Evolutionary conservation across 2,113 vertebrate species (phyloP).

Genomic region (Propithecus coquereli): DNA sequence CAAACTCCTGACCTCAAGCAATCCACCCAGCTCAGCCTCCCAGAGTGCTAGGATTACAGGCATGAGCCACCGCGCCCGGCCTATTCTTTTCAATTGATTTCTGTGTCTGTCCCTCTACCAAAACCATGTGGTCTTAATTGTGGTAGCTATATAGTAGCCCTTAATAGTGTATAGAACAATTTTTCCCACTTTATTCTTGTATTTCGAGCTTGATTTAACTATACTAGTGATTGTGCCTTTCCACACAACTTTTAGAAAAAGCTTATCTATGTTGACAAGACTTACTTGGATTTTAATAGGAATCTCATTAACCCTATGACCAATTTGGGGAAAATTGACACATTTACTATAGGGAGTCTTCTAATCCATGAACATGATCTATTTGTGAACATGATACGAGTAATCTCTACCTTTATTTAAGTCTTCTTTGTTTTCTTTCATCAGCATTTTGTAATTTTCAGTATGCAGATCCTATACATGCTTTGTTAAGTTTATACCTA

Average conservation of each 20-base stretch:
- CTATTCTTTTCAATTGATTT: background rate
- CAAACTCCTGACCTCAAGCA: too few species aligned
- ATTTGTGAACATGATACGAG: background rate
- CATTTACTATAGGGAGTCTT: background rate
- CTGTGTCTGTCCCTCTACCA: background rate
- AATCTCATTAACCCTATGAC: background rate
- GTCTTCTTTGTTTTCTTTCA: background rate
- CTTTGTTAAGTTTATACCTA: background rate
- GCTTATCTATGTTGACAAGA: background rate
- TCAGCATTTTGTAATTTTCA: background rate
- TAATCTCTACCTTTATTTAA: background rate
- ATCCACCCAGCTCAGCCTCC: too few species aligned
- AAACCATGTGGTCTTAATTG: background rate
- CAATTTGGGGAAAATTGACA: background rate
- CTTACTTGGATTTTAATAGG: background rate
- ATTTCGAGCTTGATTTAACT: background rate
- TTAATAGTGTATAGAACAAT: background rate
- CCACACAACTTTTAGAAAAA: background rate
- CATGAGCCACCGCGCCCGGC: too few species aligned
- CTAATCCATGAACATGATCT: background rate
- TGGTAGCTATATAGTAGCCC: background rate
- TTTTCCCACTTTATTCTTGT: background rate
- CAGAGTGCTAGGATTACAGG: too few species aligned
- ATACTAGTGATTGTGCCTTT: background rate
- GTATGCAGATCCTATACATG: background rate